These are phyloP conservation scores for Cephus cinctus DNA, from an alignment of 1,140 invertebrate genomes.

Conservation along the genomic window DNA sequence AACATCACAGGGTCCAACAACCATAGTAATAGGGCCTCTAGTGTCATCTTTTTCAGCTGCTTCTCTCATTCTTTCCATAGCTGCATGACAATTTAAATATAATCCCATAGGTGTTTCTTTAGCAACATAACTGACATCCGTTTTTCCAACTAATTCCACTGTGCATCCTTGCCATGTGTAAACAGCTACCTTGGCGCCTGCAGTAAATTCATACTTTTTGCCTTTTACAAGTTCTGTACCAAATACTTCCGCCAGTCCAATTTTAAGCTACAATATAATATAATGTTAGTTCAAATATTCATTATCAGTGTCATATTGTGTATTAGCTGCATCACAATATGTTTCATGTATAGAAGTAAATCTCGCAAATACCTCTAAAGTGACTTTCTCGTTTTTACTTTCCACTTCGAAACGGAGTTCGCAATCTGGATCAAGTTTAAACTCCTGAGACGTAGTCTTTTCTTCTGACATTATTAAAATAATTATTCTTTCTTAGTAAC, in stretches of 20 bases:
- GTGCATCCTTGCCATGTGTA: slow-evolving; percentile 96
- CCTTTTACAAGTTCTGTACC: slow-evolving; percentile 94
- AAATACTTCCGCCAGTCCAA: slow-evolving; percentile 92
- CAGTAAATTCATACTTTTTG: slow-evolving; percentile 87
- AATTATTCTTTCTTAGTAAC: too few species aligned
- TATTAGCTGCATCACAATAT: neutral
- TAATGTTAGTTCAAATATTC: slow-evolving; percentile 2
- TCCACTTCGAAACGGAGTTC: slow-evolving; percentile 95
- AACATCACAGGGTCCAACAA: slow-evolving; percentile 94
- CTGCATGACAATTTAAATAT: slow-evolving; percentile 94
- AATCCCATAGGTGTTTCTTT: slow-evolving; percentile 96
- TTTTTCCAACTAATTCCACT: slow-evolving; percentile 79
- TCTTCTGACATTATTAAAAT: slow-evolving; percentile 42
- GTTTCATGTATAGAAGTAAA: neutral
- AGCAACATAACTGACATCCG: slow-evolving; percentile 90
- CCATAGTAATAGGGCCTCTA: slow-evolving; percentile 81
- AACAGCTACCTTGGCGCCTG: slow-evolving; percentile 92
- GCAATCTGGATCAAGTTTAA: slow-evolving; percentile 82
- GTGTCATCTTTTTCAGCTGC: slow-evolving; percentile 74
- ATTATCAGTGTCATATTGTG: slow-evolving; percentile 1
- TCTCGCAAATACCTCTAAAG: slow-evolving; percentile 67
- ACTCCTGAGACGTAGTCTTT: slow-evolving; percentile 64
- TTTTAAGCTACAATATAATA: slow-evolving; percentile 66
- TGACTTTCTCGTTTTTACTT: slow-evolving; percentile 80
- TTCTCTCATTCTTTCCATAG: slow-evolving; percentile 84